phyloP scores from a whole-genome alignment of 2,888 invertebrate species.

The Pachliopta kotzebuea region DNA sequence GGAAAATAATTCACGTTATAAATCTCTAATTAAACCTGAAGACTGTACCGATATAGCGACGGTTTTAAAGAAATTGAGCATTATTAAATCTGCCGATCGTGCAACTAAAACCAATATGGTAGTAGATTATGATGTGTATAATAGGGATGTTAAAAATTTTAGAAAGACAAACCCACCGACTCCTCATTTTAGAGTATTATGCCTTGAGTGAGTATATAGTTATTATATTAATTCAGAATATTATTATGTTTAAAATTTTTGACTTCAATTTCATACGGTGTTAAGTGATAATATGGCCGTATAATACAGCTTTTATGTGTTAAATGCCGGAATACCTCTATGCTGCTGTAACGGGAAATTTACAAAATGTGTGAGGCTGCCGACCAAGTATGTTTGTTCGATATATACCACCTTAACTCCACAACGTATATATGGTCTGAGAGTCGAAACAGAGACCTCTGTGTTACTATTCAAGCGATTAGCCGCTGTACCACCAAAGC shows the following conservation, averaged over 20 bases:
- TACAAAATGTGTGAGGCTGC: no score
- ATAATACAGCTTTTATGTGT: no score
- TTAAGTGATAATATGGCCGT: no score
- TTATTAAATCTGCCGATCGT: constrained; percentile 49
- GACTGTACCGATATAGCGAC: constrained; percentile 53
- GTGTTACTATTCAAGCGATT: no score
- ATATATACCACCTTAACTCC: no score
- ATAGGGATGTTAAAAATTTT: constrained; percentile 64
- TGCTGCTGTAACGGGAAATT: no score
- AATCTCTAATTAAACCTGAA: constrained; percentile 50
- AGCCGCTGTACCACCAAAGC: no score
- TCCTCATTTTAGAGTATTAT: constrained; percentile 67
- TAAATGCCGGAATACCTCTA: no score
- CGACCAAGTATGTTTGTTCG: no score
- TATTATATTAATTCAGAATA: not conserved
- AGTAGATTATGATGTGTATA: constrained; percentile 69
- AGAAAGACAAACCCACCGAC: constrained; percentile 59
- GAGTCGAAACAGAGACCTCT: no score
- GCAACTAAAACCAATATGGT: constrained; percentile 40
- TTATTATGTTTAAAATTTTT: not conserved
- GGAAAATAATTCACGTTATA: constrained; percentile 31
- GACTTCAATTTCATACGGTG: no score
- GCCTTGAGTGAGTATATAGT: constrained; percentile 60
- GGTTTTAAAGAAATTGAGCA: constrained; percentile 57
- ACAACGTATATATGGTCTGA: no score